Evolutionary conservation across 2,113 vertebrate genomes (phyloP).

Genomic region (Campylomormyrus numenius): DNA sequence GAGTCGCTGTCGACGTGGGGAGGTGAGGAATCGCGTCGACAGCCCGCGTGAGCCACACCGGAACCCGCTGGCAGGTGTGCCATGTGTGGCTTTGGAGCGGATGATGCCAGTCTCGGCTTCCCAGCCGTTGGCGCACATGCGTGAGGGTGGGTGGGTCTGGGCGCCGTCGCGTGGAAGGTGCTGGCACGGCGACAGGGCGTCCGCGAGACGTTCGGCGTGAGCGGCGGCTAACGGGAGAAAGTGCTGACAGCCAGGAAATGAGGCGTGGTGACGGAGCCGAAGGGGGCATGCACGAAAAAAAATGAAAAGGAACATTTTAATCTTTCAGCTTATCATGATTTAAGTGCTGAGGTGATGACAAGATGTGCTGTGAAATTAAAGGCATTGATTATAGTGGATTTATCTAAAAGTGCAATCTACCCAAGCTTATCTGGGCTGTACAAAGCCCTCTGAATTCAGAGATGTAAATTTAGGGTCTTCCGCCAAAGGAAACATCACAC

Average conservation of each 20-base stretch:
- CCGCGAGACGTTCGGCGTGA: neutral
- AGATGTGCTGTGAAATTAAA: neutral
- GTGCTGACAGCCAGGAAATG: neutral
- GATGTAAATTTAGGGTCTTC: neutral
- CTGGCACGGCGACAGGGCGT: neutral
- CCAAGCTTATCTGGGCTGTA: neutral
- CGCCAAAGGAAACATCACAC: neutral
- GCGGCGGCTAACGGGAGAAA: neutral
- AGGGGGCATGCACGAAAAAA: neutral
- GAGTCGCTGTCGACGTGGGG: neutral
- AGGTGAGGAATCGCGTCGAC: constrained; percentile 9
- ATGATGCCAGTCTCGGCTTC: neutral
- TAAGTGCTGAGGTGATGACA: neutral
- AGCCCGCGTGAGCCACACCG: neutral
- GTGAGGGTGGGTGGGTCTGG: neutral
- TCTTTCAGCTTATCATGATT: neutral
- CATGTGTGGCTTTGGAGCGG: neutral
- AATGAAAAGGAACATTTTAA: neutral
- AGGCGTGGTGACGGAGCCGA: neutral
- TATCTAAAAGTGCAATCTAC: neutral
- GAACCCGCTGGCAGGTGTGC: neutral
- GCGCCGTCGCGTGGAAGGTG: neutral
- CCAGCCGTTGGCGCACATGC: neutral
- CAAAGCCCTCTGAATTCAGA: neutral
- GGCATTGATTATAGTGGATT: neutral